phyloP scores from a whole-genome alignment of 2,797 vertebrate genomes.

The Rhabdomys pumilio region DNA sequence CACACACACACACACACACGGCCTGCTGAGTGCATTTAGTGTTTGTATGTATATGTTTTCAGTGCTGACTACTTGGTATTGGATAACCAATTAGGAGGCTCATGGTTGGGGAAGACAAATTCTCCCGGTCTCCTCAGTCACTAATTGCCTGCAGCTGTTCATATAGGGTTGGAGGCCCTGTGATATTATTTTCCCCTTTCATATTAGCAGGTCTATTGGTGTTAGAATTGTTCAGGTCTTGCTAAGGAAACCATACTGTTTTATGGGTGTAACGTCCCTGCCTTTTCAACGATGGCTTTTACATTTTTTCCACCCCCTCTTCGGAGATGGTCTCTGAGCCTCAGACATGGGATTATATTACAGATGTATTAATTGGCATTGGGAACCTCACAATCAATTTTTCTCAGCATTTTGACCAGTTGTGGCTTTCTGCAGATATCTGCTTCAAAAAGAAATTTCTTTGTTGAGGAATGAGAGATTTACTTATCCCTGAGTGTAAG shows the following conservation, averaged over 20 bases:
- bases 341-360: background rate
- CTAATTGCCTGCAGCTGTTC: background rate
- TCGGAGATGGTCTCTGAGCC: background rate
- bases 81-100: background rate
- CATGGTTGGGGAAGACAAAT: background rate
- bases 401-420: background rate
- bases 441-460: background rate
- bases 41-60: background rate
- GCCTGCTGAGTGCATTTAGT: background rate
- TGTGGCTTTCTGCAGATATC: background rate
- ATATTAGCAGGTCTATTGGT: background rate
- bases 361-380: background rate
- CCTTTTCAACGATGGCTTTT: background rate
- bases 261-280: background rate
- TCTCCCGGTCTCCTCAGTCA: background rate
- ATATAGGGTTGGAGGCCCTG: background rate
- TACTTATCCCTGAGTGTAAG: background rate
- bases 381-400: no score
- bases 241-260: background rate
- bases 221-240: background rate
- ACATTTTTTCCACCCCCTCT: background rate
- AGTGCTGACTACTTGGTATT: background rate
- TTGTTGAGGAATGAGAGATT: background rate
- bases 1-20: no score
- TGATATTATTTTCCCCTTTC: background rate